Percentiles rank a stretch among this genome's conserved stretches.
Conservation (phyloP, 35 echinoderm and acorn worm species). For the Stichopus chloronotus region DNA sequence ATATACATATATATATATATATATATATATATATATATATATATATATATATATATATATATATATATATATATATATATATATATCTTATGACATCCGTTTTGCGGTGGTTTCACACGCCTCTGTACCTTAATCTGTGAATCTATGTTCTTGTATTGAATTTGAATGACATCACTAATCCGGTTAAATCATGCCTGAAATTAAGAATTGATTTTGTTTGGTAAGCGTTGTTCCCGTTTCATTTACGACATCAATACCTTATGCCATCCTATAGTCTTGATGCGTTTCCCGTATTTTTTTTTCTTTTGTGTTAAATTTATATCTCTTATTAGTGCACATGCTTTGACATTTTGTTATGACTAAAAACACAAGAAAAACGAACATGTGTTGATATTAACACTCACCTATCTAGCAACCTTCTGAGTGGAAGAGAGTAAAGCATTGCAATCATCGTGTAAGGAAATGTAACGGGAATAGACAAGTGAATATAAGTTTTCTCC, state of each 20-base stretch:
- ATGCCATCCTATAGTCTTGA: background rate
- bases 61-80: too few species aligned
- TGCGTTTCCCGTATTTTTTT: background rate
- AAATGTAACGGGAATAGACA: background rate
- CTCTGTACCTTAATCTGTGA: slow-evolving; percentile 20
- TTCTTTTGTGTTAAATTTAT: background rate
- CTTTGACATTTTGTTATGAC: slow-evolving; percentile 6
- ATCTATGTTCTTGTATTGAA: slow-evolving; percentile 27
- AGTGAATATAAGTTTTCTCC: background rate
- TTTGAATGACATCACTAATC: slow-evolving; percentile 37
- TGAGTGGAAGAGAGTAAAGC: background rate
- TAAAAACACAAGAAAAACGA: background rate
- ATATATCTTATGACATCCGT: too few species aligned
- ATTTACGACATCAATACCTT: background rate
- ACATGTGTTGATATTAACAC: background rate
- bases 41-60: too few species aligned
- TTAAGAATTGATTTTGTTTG: slow-evolving; percentile 18
- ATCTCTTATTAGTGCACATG: background rate
- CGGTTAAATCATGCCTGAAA: slow-evolving; percentile 47
- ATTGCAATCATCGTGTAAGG: background rate
- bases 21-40: too few species aligned
- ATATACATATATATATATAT: too few species aligned
- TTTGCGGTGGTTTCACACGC: background rate
- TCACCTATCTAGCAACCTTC: background rate
- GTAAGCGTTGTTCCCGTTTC: background rate